A percentile compares a stretch with the other conserved stretches of the same genome.
phyloP scores from a whole-genome alignment of 2,113 vertebrate species.

The Chaetorhynchus papuensis region DNA sequence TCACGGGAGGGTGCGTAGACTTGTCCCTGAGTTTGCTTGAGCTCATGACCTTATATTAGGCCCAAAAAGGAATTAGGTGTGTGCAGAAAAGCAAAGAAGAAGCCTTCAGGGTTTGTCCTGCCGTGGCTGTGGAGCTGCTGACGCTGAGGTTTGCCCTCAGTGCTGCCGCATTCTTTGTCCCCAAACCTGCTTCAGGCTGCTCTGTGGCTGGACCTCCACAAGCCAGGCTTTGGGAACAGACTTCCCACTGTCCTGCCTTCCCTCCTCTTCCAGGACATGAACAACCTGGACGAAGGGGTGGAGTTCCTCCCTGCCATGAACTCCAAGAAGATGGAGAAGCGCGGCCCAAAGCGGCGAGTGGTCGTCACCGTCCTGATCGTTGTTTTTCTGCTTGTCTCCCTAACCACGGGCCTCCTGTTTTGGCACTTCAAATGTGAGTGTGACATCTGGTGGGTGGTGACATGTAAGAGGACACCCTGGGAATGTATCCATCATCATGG shows the following conservation, averaged over 20 bases:
- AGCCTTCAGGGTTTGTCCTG: neutral
- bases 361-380: neutral
- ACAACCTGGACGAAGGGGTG: conserved; percentile 72
- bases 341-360: conserved; percentile 34
- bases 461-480: neutral
- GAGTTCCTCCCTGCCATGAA: conserved; percentile 78
- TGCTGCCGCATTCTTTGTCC: rapidly evolving
- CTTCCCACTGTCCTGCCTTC: neutral
- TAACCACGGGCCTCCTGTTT: conserved; percentile 62
- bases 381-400: conserved; percentile 29
- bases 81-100: neutral
- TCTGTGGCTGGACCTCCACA: neutral
- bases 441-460: neutral
- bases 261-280: conserved; percentile 64
- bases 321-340: conserved; percentile 75
- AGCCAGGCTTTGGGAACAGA: neutral
- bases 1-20: neutral
- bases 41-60: neutral
- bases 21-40: neutral
- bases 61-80: neutral
- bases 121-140: rapidly evolving
- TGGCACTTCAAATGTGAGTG: conserved; percentile 81
- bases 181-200: neutral
- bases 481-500: rapidly evolving
- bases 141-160: rapidly evolving